Conservation (phyloP, 2,797 vertebrate genomes). For the Microctenopoma stevenorrisi region DNA sequence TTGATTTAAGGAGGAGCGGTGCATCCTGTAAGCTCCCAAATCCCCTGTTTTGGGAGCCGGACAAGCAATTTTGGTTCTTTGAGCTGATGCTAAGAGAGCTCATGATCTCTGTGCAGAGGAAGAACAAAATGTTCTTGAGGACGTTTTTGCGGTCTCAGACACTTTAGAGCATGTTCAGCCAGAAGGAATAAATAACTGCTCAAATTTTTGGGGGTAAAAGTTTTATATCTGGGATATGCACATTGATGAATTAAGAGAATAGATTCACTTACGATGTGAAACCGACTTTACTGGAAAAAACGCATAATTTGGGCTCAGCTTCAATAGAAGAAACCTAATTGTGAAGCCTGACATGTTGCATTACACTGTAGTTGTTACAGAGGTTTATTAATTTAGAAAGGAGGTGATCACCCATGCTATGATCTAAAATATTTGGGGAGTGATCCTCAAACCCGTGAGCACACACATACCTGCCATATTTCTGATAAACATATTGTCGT, state of each 20-base stretch:
- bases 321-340: too few relatives aligned
- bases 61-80: slow-evolving; percentile 57
- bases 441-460: too few relatives aligned
- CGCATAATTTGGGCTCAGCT: neutral
- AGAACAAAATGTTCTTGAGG: slow-evolving; percentile 54
- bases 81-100: slow-evolving; percentile 49
- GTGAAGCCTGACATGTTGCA: too few relatives aligned
- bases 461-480: too few relatives aligned
- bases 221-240: neutral
- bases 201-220: neutral
- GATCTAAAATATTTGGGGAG: too few relatives aligned
- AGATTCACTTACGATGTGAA: neutral
- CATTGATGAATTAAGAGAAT: neutral
- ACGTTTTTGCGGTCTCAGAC: slow-evolving; percentile 17
- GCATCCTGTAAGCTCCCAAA: slow-evolving; percentile 63
- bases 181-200: neutral
- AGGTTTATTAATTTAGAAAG: too few relatives aligned
- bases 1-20: slow-evolving; percentile 65
- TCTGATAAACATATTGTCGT: too few relatives aligned
- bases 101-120: slow-evolving; percentile 27
- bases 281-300: neutral
- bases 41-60: slow-evolving; percentile 64
- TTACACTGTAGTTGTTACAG: too few relatives aligned
- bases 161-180: slow-evolving; percentile 5
- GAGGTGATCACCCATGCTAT: too few relatives aligned